phyloP scores from a whole-genome alignment of 2,888 invertebrate species.

The Dryadula phaetusa region DNA sequence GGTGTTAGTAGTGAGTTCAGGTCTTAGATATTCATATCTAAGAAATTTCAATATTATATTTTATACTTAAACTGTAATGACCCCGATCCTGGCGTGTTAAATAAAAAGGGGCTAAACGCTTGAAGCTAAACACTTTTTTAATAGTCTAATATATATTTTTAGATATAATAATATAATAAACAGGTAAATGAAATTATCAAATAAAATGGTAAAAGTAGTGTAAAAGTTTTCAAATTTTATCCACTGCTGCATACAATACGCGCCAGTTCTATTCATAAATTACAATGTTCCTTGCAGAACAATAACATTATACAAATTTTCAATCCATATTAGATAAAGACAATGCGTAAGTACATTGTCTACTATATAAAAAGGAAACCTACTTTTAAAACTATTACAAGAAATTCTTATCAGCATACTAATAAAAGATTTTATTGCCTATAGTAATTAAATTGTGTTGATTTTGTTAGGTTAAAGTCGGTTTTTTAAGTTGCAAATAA shows the following conservation, averaged over 20 bases:
- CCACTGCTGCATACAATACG: constrained; percentile 33
- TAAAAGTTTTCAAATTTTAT: not conserved
- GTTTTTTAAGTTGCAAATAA: not conserved
- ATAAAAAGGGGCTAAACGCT: too few species aligned
- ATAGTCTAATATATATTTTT: not conserved
- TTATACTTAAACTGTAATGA: too few species aligned
- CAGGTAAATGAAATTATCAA: not conserved
- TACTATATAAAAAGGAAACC: not conserved
- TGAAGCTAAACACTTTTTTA: too few species aligned
- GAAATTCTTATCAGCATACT: not conserved
- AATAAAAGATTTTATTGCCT: not conserved
- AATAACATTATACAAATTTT: constrained; percentile 36
- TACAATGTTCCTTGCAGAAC: constrained; percentile 31
- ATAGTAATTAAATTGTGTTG: not conserved
- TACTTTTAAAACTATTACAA: not conserved
- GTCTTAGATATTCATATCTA: too few species aligned
- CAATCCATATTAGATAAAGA: constrained; percentile 30
- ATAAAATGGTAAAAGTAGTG: not conserved
- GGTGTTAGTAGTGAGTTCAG: too few species aligned
- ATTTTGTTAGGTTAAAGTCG: not conserved
- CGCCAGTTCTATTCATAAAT: constrained; percentile 28
- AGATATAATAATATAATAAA: not conserved
- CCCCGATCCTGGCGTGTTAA: too few species aligned
- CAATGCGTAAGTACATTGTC: constrained; percentile 9
- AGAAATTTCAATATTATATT: too few species aligned